phyloP scores from a whole-genome alignment of 2,888 invertebrate genomes.

The Ichneumoninae sp. region DNA sequence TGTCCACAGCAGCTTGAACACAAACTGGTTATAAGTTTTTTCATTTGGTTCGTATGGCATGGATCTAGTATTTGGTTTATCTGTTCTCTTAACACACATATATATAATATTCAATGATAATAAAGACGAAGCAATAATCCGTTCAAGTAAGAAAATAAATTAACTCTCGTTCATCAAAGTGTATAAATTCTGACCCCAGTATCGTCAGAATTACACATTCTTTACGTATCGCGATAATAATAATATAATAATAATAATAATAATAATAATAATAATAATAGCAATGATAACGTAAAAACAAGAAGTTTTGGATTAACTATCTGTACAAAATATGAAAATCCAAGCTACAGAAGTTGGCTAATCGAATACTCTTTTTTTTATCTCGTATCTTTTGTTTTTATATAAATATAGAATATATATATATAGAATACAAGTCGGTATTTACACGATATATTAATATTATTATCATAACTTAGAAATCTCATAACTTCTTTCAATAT shows the following conservation, averaged over 20 bases:
- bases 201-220: constrained; percentile 10
- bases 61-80: constrained; percentile 83
- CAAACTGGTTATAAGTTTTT: constrained; percentile 80
- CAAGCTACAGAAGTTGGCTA: constrained; percentile 41
- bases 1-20: constrained; percentile 81
- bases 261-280: constrained; percentile 49
- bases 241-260: constrained; percentile 51
- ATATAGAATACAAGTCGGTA: constrained; percentile 68
- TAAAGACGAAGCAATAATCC: constrained; percentile 27
- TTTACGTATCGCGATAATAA: constrained; percentile 48
- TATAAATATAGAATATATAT: constrained; percentile 79
- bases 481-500: constrained; percentile 72
- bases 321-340: constrained; percentile 62
- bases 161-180: constrained; percentile 48
- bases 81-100: constrained; percentile 72
- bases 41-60: constrained; percentile 84
- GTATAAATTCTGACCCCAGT: constrained; percentile 38
- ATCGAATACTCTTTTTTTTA: constrained; percentile 33
- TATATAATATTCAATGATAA: constrained; percentile 37
- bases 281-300: constrained; percentile 53
- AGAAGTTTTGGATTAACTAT: constrained; percentile 47
- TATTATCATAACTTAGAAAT: constrained; percentile 67
- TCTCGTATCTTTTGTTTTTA: constrained; percentile 70
- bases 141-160: constrained; percentile 57
- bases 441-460: constrained; percentile 67